phyloP scores from a whole-genome alignment of 1,140 invertebrate species.

The Ips typographus region DNA sequence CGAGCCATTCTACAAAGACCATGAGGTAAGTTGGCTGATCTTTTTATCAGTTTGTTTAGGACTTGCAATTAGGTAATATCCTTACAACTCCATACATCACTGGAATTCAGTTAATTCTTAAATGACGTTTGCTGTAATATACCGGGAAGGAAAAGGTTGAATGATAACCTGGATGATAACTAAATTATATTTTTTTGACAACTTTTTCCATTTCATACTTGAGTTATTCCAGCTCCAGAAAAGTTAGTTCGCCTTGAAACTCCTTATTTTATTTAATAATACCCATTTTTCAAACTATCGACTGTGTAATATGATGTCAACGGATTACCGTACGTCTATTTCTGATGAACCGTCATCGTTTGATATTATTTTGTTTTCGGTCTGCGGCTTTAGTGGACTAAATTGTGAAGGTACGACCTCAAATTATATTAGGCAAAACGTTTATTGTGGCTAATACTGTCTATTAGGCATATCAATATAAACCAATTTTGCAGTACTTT shows the following conservation, averaged over 20 bases:
- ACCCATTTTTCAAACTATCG: neutral
- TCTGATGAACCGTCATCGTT: neutral
- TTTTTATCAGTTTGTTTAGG: neutral
- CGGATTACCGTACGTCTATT: neutral
- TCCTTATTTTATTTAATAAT: neutral
- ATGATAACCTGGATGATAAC: no score
- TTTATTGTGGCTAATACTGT: no score
- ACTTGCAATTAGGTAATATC: neutral
- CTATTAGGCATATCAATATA: no score
- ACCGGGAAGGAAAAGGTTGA: no score
- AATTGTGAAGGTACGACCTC: no score
- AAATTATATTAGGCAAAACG: no score
- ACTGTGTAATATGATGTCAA: neutral
- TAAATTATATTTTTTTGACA: no score
- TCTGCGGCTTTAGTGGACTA: neutral
- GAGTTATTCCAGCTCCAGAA: neutral
- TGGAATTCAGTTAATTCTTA: no score
- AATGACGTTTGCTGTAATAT: no score
- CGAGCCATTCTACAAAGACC: conserved; percentile 94
- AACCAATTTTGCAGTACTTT: no score
- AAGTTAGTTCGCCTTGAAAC: neutral
- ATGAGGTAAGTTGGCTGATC: conserved; percentile 68
- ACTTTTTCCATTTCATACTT: no score
- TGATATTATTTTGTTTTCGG: neutral
- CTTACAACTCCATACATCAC: no score